Evolutionary conservation across 2,113 vertebrate genomes (phyloP), one percentile per base, ranked within the genome.

Genomic region (Myodes glareolus): DNA sequence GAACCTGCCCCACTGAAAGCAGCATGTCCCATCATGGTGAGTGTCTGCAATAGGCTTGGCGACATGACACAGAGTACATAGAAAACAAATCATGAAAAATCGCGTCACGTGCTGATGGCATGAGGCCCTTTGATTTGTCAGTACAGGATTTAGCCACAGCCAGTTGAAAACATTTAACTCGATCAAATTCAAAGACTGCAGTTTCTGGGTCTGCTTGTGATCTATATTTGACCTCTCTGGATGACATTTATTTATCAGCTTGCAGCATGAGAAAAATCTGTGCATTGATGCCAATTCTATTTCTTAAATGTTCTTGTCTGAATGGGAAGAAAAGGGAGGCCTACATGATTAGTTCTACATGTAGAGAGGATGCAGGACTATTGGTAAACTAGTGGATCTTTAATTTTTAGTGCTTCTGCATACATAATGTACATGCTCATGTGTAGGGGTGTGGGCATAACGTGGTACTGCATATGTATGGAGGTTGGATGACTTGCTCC

Each of bases 161-260:
- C 68, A 81, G 50, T 50, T 31, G 45, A 90, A 42, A 73, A 86
- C 36, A 86, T 90, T 93, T 70, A 86, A 88, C 68, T 81, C 92
- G 33, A 96, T 96, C 7, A 90, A 50, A 92, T 96, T 88, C 58
- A 82, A 86, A 92, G 33, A 68, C 5, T 95, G 45, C 21, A 88
- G 16, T 94, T 96, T 52, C 39, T 73, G 39, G 84, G 50, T 92
- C 31, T 92, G 29, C 31, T 91, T 73, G 63, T 92, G 81, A 75
- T 89, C 23, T 70, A 23, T 0, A 7, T 88, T 77, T 95, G 73
- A 78, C 76, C 47, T 92, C 45, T 89, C 72, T 42, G 81, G 61
- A 87, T 45, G 77, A 92, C 63, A 14, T 72, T 96, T 91, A 94
- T 95, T 88, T 80, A 95, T 80, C 68, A 78, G 39, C 85, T 70